Evolutionary conservation across 2,113 vertebrate species (phyloP).

Genomic region (Ginglymostoma cirratum): DNA sequence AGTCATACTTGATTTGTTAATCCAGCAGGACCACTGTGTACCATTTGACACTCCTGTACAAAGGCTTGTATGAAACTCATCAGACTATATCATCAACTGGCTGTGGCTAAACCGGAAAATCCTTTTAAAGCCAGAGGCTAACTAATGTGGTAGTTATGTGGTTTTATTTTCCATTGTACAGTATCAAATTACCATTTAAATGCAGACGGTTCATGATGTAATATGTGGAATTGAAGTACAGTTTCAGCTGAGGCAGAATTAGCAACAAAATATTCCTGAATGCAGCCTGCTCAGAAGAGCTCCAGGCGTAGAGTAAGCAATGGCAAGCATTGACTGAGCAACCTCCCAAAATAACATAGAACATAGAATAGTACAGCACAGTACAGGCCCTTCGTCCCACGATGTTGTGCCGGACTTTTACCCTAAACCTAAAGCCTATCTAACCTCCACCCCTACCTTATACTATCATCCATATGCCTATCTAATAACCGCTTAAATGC

Average conservation of each 20-base stretch:
- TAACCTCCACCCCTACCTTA: no score
- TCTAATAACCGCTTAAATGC: no score
- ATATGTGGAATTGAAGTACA: not conserved
- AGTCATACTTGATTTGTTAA: not conserved
- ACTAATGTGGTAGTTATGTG: not conserved
- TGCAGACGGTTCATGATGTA: not conserved
- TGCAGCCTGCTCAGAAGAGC: not conserved
- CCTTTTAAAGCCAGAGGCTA: not conserved
- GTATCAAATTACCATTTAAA: not conserved
- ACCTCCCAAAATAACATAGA: not conserved
- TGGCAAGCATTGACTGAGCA: not conserved
- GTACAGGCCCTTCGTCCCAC: no score
- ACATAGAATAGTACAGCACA: no score
- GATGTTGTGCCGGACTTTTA: no score
- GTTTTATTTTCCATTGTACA: not conserved
- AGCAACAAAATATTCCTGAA: not conserved
- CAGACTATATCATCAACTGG: not conserved
- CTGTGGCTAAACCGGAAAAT: not conserved
- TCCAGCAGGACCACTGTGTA: not conserved
- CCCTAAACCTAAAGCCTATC: no score
- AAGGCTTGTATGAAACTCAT: not conserved
- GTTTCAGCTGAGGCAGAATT: not conserved
- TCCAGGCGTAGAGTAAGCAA: no score
- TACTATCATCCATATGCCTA: no score
- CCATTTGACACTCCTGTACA: not conserved